Percentiles rank a stretch among this genome's conserved stretches.
These are phyloP conservation scores for Gerris lacustris DNA, from an alignment of 2,888 invertebrate genomes.

Conservation along the genomic window DNA sequence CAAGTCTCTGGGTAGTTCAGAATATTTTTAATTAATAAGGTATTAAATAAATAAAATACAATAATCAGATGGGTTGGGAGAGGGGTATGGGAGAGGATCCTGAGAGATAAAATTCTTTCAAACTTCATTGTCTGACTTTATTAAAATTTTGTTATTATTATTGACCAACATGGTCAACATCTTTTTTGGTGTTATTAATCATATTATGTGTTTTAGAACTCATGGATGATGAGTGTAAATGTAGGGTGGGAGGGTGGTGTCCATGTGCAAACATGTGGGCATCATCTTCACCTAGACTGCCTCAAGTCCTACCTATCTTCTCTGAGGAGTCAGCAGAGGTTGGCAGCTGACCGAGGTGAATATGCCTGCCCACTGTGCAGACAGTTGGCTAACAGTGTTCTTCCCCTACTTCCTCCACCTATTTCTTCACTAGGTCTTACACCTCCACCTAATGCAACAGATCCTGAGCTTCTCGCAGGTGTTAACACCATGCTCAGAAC, in stretches of 20 bases:
- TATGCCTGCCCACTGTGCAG: conserved; percentile 91
- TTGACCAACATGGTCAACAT: neutral
- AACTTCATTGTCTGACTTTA: neutral
- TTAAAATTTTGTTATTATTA: neutral
- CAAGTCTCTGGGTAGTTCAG: no score
- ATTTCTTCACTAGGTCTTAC: neutral
- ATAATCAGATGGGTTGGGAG: no score
- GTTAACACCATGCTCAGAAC: neutral
- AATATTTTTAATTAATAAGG: no score
- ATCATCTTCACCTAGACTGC: conserved; percentile 90
- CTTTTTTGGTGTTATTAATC: neutral
- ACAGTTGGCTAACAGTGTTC: conserved; percentile 77
- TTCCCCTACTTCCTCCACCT: conserved; percentile 65
- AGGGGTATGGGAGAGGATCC: no score
- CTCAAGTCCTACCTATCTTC: conserved; percentile 81
- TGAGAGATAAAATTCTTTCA: no score
- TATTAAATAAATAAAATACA: no score
- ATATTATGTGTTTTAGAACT: neutral
- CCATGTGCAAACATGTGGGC: conserved; percentile 90
- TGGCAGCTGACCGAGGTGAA: conserved; percentile 67
- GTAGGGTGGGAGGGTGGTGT: conserved; percentile 85
- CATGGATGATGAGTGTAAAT: conserved; percentile 41
- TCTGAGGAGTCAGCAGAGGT: conserved; percentile 62
- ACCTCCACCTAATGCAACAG: neutral
- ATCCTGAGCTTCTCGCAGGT: neutral